Evolutionary conservation across 2,113 vertebrate genomes (phyloP).

Genomic region (Podiceps cristatus): DNA sequence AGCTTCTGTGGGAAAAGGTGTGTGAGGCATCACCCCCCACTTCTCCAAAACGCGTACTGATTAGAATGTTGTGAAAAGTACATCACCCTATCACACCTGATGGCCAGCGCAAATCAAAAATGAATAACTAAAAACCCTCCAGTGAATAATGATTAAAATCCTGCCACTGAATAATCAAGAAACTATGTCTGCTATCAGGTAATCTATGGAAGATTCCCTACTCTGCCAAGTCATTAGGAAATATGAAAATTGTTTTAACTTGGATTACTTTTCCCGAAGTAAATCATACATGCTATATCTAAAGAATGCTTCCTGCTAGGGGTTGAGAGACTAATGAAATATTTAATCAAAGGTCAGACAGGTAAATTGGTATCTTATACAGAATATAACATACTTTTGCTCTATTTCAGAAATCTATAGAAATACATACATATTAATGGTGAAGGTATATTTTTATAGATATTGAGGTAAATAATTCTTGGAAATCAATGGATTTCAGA

Average conservation of each 20-base stretch:
- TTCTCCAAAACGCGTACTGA: background rate
- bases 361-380: background rate
- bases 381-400: background rate
- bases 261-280: background rate
- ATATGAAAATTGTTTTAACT: background rate
- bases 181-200: background rate
- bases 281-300: background rate
- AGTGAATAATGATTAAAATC: background rate
- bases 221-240: background rate
- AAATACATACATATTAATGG: background rate
- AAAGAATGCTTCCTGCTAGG: background rate
- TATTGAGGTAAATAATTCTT: background rate
- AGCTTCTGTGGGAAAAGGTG: background rate
- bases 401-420: background rate
- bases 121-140: background rate
- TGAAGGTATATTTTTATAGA: background rate
- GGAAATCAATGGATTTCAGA: background rate
- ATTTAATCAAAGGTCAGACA: background rate
- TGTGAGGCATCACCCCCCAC: background rate
- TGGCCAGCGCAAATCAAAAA: background rate
- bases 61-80: background rate
- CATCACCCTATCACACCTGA: background rate
- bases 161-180: background rate
- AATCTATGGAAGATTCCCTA: background rate
- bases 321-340: background rate